Conservation (phyloP, 1,140 invertebrate species). For the Diuraphis noxia region DNA sequence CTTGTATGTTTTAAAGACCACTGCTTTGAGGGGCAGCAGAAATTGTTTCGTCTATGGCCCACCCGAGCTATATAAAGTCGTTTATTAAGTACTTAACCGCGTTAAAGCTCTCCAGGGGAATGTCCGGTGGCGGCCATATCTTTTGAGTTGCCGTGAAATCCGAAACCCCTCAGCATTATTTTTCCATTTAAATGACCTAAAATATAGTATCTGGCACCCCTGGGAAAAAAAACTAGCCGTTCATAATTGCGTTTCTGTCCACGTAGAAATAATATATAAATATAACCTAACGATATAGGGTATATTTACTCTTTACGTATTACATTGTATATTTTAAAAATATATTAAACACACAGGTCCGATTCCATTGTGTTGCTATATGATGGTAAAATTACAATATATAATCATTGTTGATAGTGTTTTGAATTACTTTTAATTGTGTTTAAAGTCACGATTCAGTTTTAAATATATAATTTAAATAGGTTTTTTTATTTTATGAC, state of each 20-base stretch:
- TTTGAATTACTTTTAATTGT: not conserved
- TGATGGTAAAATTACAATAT: not conserved
- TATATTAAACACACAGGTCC: not conserved
- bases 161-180: conserved; percentile 31
- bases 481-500: not conserved
- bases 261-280: not conserved
- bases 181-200: conserved; percentile 33
- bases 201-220: not conserved
- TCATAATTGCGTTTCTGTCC: conserved; percentile 1
- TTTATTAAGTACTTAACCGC: conserved; percentile 43
- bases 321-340: conserved; percentile 1
- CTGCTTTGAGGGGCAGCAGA: not conserved
- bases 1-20: not conserved
- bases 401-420: not conserved
- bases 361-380: not conserved
- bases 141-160: conserved; percentile 26
- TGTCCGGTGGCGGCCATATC: not conserved
- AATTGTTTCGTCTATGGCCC: not conserved
- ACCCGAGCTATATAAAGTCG: not conserved
- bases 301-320: not conserved
- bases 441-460: not conserved
- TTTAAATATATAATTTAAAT: not conserved
- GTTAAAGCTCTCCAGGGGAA: conserved; percentile 24
- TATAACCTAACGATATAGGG: not conserved
- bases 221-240: conserved; percentile 9